Conservation (phyloP, 2,797 vertebrate species). For the Atherinosoma microstoma region DNA sequence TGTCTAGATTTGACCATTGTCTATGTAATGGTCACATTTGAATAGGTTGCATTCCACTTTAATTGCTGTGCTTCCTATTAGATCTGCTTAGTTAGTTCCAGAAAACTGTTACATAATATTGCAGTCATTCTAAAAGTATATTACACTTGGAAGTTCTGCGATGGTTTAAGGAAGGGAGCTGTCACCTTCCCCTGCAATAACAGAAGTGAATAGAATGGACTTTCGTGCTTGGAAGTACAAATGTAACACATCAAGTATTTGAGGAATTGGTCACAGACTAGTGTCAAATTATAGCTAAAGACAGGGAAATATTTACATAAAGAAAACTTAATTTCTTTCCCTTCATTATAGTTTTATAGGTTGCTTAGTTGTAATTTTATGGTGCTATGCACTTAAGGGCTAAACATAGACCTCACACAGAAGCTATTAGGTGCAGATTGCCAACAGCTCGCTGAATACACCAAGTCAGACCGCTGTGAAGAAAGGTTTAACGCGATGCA, state of each 20-base stretch:
- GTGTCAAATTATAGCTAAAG: neutral
- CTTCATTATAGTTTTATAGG: neutral
- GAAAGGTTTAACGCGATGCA: conserved; percentile 25
- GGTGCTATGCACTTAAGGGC: conserved; percentile 22
- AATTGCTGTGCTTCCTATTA: neutral
- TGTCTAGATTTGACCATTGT: neutral
- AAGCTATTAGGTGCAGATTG: conserved; percentile 42
- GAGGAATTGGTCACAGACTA: neutral
- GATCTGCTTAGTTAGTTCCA: neutral
- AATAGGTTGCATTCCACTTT: neutral
- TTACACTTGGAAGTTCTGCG: conserved; percentile 5
- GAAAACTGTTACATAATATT: neutral
- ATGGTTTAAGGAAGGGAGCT: conserved; percentile 22
- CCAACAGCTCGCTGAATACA: conserved; percentile 49
- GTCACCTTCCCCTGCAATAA: conserved; percentile 38
- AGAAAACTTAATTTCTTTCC: neutral
- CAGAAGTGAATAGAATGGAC: conserved; percentile 14
- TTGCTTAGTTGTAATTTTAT: conserved; percentile 8
- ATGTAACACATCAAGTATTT: neutral
- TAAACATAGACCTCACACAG: conserved; percentile 16
- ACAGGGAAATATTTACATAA: neutral
- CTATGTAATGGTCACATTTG: neutral
- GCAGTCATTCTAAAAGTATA: conserved; percentile 8
- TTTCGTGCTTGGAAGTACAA: neutral
- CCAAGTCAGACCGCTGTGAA: conserved; percentile 38